Evolutionary conservation across 2,113 vertebrate species (phyloP).

Genomic region (Pangasianodon gigas): DNA sequence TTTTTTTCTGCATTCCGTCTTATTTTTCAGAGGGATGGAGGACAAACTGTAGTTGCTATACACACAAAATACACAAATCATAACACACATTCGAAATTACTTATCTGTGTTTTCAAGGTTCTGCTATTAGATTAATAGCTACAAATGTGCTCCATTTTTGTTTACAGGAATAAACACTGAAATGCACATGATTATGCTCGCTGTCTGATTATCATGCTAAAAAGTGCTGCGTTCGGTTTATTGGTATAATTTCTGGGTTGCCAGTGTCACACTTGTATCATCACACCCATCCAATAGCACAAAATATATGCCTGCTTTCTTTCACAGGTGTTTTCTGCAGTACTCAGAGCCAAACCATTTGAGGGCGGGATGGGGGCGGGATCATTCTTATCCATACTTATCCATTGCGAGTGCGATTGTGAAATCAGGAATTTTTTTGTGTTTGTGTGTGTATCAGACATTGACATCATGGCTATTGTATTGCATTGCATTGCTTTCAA

Average conservation of each 20-base stretch:
- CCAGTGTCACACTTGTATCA: conserved; percentile 69
- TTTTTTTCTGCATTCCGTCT: neutral
- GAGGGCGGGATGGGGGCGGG: conserved; percentile 62
- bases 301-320: conserved; percentile 37
- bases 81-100: neutral
- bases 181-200: neutral
- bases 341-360: conserved; percentile 53
- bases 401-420: neutral
- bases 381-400: conserved; percentile 73
- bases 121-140: neutral
- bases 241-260: conserved; percentile 51
- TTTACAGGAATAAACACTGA: neutral
- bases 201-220: neutral
- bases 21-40: neutral
- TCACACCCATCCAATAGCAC: neutral
- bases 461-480: neutral
- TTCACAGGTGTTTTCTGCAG: conserved; percentile 62
- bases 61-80: neutral
- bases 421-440: neutral
- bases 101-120: neutral
- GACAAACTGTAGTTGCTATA: neutral
- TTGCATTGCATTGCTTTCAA: neutral
- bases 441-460: neutral
- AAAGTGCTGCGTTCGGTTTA: neutral
- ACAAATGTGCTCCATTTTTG: neutral